A percentile compares a stretch with the other conserved stretches of the same genome.
Evolutionary conservation across 2,888 invertebrate species (phyloP).

Genomic region (Drosophila nr. medialis): DNA sequence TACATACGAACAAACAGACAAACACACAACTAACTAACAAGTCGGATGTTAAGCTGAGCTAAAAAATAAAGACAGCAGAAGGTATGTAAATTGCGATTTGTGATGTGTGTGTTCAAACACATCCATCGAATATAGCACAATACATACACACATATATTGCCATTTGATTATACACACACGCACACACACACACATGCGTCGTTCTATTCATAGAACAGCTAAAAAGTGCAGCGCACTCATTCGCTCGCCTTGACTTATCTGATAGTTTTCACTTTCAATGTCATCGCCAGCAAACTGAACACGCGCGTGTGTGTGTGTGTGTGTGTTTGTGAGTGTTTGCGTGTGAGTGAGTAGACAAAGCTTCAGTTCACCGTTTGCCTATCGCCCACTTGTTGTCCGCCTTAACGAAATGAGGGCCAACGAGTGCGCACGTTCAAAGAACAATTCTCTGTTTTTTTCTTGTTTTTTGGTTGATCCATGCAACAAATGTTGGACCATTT

Average conservation of each 20-base stretch:
- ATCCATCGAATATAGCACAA: conserved; percentile 5
- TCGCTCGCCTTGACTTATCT: conserved; percentile 62
- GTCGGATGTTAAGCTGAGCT: conserved; percentile 25
- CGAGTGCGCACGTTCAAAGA: not conserved
- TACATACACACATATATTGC: conserved; percentile 1
- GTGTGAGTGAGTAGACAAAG: conserved; percentile 26
- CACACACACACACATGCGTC: not conserved
- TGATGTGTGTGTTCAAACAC: conserved; percentile 3
- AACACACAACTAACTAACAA: conserved; percentile 2
- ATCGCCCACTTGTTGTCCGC: conserved; percentile 10
- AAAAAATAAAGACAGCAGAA: not conserved
- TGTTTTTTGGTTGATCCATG: not conserved
- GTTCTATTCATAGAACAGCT: conserved; percentile 44
- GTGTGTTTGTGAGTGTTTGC: not conserved
- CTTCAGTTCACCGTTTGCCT: conserved; percentile 13
- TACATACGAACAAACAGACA: not conserved
- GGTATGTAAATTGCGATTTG: conserved; percentile 29
- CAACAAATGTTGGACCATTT: too few species aligned
- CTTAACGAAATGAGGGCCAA: not conserved
- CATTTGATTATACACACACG: not conserved
- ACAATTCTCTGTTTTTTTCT: not conserved
- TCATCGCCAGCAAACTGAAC: conserved; percentile 30
- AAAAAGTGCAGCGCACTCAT: conserved; percentile 68
- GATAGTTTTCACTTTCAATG: conserved; percentile 80
- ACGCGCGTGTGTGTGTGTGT: conserved; percentile 2